Evolutionary conservation across 2,797 vertebrate genomes (phyloP).

Genomic region (Gambusia yucatana): DNA sequence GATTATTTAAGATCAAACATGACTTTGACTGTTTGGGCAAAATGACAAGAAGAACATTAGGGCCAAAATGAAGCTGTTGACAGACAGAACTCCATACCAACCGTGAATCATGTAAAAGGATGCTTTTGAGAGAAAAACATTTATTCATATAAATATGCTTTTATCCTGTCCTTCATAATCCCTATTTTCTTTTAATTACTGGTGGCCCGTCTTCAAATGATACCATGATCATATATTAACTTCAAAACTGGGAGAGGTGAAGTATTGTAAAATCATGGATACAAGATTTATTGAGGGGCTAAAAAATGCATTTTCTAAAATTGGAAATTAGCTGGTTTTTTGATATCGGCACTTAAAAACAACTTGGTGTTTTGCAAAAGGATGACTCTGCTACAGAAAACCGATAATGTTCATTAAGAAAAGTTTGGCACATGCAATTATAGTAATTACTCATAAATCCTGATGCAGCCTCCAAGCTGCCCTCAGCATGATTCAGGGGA

Average conservation of each 20-base stretch:
- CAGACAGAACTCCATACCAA: background rate
- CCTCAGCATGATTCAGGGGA: conserved; percentile 10
- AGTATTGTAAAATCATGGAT: background rate
- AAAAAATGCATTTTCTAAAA: background rate
- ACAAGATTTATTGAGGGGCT: background rate
- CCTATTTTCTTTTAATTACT: background rate
- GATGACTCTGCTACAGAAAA: too few relatives aligned
- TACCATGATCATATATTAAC: background rate
- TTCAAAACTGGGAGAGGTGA: background rate
- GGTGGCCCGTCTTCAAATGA: background rate
- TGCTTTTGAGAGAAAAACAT: background rate
- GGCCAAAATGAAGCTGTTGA: background rate
- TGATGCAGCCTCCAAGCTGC: background rate
- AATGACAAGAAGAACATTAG: background rate
- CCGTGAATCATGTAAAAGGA: background rate
- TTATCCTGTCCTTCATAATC: background rate
- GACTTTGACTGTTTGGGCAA: background rate
- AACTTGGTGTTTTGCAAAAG: background rate
- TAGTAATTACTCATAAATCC: conserved; percentile 1
- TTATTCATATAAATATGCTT: background rate
- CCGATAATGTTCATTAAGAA: background rate
- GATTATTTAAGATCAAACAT: background rate
- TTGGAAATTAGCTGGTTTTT: background rate
- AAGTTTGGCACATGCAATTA: background rate
- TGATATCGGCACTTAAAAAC: background rate